A percentile compares a stretch with the other conserved stretches of the same genome.
These are phyloP conservation scores for Avahi laniger DNA, from an alignment of 2,797 vertebrate species.

Conservation along the genomic window DNA sequence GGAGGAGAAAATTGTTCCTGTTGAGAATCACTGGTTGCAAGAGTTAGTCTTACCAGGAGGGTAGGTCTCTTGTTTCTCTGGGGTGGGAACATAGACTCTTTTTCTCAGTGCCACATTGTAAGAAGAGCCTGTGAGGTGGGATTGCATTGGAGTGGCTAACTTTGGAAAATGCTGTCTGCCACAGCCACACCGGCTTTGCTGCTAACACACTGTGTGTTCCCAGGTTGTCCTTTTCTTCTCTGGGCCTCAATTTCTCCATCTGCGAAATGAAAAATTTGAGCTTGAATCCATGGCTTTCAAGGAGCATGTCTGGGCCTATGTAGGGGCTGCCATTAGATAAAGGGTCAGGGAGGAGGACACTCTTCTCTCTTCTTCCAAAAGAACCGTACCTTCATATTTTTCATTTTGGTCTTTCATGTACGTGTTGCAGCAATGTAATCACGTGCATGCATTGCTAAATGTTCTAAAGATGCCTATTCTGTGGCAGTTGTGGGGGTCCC, in stretches of 20 bases:
- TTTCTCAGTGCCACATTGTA: rapidly evolving
- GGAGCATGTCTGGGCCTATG: too few species aligned
- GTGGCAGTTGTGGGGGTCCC: not conserved
- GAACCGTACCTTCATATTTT: not conserved
- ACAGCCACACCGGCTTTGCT: too few species aligned
- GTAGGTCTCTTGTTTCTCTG: not conserved
- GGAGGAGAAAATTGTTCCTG: too few species aligned
- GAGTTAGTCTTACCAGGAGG: not conserved
- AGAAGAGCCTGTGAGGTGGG: not conserved
- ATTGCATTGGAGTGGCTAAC: too few species aligned
- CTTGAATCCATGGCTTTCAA: not conserved
- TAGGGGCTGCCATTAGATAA: not conserved
- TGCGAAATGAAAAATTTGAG: not conserved
- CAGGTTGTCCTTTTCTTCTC: not conserved
- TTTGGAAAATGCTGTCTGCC: not conserved
- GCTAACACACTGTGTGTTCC: not conserved
- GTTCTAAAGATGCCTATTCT: not conserved
- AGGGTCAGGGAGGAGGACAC: too few species aligned
- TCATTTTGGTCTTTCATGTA: not conserved
- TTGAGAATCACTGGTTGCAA: not conserved
- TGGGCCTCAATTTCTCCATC: not conserved
- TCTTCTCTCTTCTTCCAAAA: not conserved
- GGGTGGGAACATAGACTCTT: not conserved
- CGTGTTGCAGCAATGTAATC: rapidly evolving
- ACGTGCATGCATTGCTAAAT: rapidly evolving